A percentile compares a stretch with the other conserved stretches of the same genome.
Conservation (phyloP, 2,797 vertebrate genomes). For the Leuciscus waleckii region DNA sequence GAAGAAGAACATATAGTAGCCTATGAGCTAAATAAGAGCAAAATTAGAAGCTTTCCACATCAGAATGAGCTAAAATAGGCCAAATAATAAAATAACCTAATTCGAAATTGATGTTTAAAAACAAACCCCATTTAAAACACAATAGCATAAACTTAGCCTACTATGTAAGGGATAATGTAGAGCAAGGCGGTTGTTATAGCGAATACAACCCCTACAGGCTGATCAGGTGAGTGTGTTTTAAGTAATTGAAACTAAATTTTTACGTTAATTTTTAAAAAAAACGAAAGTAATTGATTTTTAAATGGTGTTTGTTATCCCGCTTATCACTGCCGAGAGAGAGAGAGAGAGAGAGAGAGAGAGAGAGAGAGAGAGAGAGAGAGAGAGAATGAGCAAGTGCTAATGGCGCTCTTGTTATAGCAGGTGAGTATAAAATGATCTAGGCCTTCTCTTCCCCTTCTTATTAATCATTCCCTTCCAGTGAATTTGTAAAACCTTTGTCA, state of each 20-base stretch:
- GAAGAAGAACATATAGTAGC: not conserved
- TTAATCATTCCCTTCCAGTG: conserved; percentile 22
- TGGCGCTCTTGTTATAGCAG: not conserved
- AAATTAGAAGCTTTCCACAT: not conserved
- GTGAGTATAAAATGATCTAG: not conserved
- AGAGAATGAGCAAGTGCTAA: not conserved
- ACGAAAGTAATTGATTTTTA: no score
- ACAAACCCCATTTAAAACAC: not conserved
- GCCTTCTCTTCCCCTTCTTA: not conserved
- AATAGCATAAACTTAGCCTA: no score
- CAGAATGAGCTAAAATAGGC: not conserved
- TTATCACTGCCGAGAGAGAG: not conserved
- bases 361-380: not conserved
- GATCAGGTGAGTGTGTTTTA: no score
- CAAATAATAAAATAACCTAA: not conserved
- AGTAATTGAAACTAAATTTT: no score
- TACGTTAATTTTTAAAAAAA: no score
- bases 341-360: not conserved
- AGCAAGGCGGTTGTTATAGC: no score
- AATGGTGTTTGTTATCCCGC: no score
- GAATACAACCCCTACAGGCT: no score
- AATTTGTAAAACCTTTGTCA: conserved; percentile 32
- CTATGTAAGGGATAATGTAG: no score
- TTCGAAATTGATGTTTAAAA: not conserved
- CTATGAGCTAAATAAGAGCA: not conserved